Evolutionary conservation across 37 sponge, comb jelly and placozoan genomes (phyloP), one percentile per base, ranked within the genome.

Genomic region (Beroe forskalii): DNA sequence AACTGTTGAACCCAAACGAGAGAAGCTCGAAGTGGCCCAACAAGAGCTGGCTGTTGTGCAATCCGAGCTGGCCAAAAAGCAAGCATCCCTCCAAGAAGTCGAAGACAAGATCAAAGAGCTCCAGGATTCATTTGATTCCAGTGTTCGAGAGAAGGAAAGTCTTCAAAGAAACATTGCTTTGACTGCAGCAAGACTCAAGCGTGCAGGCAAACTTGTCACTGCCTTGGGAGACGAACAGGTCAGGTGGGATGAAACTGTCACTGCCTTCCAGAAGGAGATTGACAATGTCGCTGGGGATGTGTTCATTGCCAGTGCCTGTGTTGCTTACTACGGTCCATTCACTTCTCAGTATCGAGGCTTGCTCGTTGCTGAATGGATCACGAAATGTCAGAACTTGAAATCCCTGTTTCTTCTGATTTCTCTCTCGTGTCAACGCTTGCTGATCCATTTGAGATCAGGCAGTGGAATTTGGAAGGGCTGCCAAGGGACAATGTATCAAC

Each of bases 251-350:
- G 95, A 94, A 61, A 93, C 95, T 32, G 96, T 99, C 63, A 94
- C 92, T 83, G 94, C 89, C 60, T 94, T 93, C 76, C 93, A 98
- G 41, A 90, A 62, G 9, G 97, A 98, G 94, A 92, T 99, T 62
- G 93, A 80, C 86, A 99, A 99, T 95, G 97, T 99, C n/a, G 94
- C 93, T 28, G 99, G 99, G 0, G 92, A 96, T 93, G 99, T 99
- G 91, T 96, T 99, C 67, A 91, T 99, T 14, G 97, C 99, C 19
- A 96, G 97, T 67, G 99, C 97, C 14, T 94, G 97, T 91, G 99
- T 99, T 38, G 97, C 99, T 6, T 99, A 99, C 67, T 95, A 92
- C 94, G 99, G 99, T 32, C 96, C 99, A 37, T 99, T 99, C 93
- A 96, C 97, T 17, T 90, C 94, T 43, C 91, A 86, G 30, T 98